Evolutionary conservation across 1,140 invertebrate species (phyloP).

Genomic region (Paraescarpia echinospica): DNA sequence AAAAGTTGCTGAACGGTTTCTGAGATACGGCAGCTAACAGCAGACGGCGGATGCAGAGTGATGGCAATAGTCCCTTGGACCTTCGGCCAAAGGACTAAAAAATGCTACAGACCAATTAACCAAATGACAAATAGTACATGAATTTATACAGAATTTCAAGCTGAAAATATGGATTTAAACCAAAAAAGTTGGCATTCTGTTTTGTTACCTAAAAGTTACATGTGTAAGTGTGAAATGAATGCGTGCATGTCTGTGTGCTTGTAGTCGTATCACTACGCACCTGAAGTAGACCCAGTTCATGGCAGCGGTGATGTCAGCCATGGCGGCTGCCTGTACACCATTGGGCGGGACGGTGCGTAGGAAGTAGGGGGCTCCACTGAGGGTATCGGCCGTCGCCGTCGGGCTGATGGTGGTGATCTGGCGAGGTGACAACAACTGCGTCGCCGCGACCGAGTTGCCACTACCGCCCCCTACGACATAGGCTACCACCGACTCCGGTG

Average conservation of each 20-base stretch:
- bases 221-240: neutral
- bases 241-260: neutral
- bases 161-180: too few relatives aligned
- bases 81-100: too few relatives aligned
- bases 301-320: conserved; percentile 69
- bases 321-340: conserved; percentile 73
- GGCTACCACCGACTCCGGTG: conserved; percentile 44
- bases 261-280: conserved; percentile 46
- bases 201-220: too few relatives aligned
- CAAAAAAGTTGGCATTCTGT: too few relatives aligned
- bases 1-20: too few relatives aligned
- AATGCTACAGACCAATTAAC: too few relatives aligned
- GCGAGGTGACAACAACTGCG: conserved; percentile 34
- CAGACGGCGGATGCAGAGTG: too few relatives aligned
- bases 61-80: too few relatives aligned
- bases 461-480: conserved; percentile 40
- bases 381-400: conserved; percentile 72
- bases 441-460: conserved; percentile 37
- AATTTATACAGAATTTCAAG: too few relatives aligned
- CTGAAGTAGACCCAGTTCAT: conserved; percentile 82
- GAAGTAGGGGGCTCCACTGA: conserved; percentile 76
- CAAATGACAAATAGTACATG: too few relatives aligned
- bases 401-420: conserved; percentile 66
- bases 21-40: too few relatives aligned
- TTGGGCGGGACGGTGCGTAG: conserved; percentile 78